These are phyloP conservation scores for Cistogaster globosa DNA, from an alignment of 2,888 invertebrate species.

Conservation along the genomic window DNA sequence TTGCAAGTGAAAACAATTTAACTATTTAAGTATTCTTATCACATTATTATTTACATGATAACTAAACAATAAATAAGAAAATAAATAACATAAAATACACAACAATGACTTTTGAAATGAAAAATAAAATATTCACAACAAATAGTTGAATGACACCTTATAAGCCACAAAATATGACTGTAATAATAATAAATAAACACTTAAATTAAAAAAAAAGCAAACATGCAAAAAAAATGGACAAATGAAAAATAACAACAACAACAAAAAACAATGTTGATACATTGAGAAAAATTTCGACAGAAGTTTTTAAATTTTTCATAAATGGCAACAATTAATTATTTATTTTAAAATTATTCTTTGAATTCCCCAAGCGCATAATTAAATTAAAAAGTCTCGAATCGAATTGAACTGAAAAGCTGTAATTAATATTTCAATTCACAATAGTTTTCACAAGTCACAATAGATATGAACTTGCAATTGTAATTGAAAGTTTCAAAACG, in stretches of 20 bases:
- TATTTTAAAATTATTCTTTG: too few species aligned
- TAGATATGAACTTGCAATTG: too few species aligned
- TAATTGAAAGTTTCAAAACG: too few species aligned
- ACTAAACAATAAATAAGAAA: slow-evolving; percentile 49
- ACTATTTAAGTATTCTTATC: slow-evolving; percentile 56
- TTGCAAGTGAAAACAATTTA: neutral
- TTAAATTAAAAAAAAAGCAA: neutral
- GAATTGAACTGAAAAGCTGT: too few species aligned
- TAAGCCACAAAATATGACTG: slow-evolving; percentile 31
- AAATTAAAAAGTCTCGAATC: too few species aligned
- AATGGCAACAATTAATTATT: too few species aligned
- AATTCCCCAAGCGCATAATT: too few species aligned
- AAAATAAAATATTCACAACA: slow-evolving; percentile 43
- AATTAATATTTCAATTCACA: too few species aligned
- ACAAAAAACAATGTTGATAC: neutral
- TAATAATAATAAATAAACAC: slow-evolving; percentile 18
- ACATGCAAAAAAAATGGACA: neutral
- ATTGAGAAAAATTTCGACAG: too few species aligned
- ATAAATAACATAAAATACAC: slow-evolving; percentile 26
- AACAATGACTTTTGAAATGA: slow-evolving; percentile 24
- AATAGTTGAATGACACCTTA: slow-evolving; percentile 67
- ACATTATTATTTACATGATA: slow-evolving; percentile 63
- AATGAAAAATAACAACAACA: neutral
- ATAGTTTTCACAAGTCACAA: too few species aligned
- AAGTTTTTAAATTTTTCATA: too few species aligned